phyloP scores from a whole-genome alignment of 2,888 invertebrate genomes.

The Mesoligia furuncula region DNA sequence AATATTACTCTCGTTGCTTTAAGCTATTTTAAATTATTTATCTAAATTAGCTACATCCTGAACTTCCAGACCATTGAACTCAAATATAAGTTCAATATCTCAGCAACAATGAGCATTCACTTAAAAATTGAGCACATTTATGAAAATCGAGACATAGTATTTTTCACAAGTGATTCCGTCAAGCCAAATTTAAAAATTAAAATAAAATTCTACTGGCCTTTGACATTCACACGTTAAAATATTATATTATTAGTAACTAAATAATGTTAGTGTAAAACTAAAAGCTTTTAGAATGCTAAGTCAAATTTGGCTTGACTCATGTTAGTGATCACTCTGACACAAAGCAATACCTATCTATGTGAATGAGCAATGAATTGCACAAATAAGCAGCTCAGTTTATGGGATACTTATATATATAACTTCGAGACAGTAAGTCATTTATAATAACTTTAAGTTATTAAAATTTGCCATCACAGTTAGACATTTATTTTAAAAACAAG shows the following conservation, averaged over 20 bases:
- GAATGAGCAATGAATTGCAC: slow-evolving; percentile 57
- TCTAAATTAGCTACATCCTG: slow-evolving; percentile 26
- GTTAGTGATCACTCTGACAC: slow-evolving; percentile 36
- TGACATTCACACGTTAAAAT: slow-evolving; percentile 51
- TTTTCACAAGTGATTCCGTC: slow-evolving; percentile 37
- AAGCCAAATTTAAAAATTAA: slow-evolving; percentile 64
- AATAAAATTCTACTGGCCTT: slow-evolving; percentile 68
- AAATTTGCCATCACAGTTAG: background rate
- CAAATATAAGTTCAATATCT: slow-evolving; percentile 32
- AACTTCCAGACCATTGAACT: slow-evolving; percentile 43
- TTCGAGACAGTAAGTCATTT: background rate
- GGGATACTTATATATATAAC: slow-evolving; percentile 2
- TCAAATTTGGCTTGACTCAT: slow-evolving; percentile 62
- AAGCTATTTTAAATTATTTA: slow-evolving; percentile 7
- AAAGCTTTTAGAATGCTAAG: slow-evolving; percentile 39
- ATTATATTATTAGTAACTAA: slow-evolving; percentile 20
- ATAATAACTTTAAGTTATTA: background rate
- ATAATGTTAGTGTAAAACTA: slow-evolving; percentile 31
- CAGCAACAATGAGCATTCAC: slow-evolving; percentile 53
- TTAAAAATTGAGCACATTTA: slow-evolving; percentile 49
- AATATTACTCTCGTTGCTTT: slow-evolving; percentile 13
- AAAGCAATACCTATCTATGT: slow-evolving; percentile 22
- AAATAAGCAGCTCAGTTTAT: slow-evolving; percentile 49
- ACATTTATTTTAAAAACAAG: background rate
- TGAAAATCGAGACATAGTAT: slow-evolving; percentile 38